Evolutionary conservation across 2,797 vertebrate species (phyloP), one percentile per base, ranked within the genome.

Genomic region (Perdix hodgsoniae): DNA sequence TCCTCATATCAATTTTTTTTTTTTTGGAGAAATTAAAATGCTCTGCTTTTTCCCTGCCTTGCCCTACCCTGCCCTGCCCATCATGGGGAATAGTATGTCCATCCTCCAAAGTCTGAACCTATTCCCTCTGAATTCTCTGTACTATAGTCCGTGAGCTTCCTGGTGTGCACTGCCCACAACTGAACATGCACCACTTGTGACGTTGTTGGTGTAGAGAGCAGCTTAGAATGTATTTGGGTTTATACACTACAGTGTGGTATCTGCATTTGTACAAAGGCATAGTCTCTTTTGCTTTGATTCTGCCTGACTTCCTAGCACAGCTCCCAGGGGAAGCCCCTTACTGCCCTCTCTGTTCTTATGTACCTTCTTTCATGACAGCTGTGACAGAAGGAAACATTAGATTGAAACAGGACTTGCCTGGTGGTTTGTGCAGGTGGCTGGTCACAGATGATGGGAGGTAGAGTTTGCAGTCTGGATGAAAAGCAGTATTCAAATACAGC

Each of bases 341-440:
- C 8, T 0, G 0, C 16, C 17, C 21, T 70, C 12, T 57, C 27
- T 50, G 49, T 57, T 23, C 23, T 69, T n/a, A 33, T 26, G 8
- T 21, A 33, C 13, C 4, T 4, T 21, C 15, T 74, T 80, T 69
- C 17, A 37, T 29, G 26, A 40, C 23, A 63, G 27, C 6, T 39
- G 12, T 44, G 18, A 44, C 57, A 50, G 49, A 39, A 74, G 13
- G 2, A 10, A 44, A 50, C 0, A 1, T 23, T 70, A 33, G 23
- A 57, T n/a, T 39, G 57, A 64, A 64, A 11, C 3, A 29, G 1
- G 7, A 5, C 33, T 56, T 0, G 0, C 39, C 11, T 6, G 19
- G 14, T 63, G 23, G 23, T 56, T 69, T 2, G 2, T 19, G 49
- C 9, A 75, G n/a, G 4, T 64, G 49, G n/a, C 13, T 42, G n/a